Percentiles rank a stretch among this genome's conserved stretches.
Conservation (phyloP, 2,113 vertebrate genomes). For the Pseudonaja textilis region DNA sequence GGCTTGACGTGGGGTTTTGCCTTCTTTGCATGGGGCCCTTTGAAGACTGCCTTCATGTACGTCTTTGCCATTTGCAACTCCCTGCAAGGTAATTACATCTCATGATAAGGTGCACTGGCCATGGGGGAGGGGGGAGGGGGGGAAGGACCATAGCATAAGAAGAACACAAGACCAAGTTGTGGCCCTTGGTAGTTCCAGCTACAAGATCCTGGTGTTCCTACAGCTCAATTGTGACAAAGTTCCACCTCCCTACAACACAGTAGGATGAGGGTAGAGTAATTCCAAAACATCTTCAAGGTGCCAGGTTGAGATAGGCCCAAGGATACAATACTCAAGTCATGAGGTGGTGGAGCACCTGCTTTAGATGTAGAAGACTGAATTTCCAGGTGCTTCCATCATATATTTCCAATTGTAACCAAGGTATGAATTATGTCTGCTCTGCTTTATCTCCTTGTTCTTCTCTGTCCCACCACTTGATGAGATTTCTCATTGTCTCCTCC, state of each 20-base stretch:
- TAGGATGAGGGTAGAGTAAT: background rate
- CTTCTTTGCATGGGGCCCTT: constrained; percentile 80
- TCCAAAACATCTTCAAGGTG: background rate
- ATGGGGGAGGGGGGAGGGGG: too few relatives aligned
- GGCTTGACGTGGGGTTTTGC: constrained; percentile 85
- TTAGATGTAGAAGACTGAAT: background rate
- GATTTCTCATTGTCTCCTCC: background rate
- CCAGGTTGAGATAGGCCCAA: background rate
- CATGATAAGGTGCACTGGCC: background rate
- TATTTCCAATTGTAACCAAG: background rate
- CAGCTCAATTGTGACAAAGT: background rate
- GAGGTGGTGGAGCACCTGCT: background rate
- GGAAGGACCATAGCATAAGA: background rate
- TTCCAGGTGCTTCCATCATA: background rate
- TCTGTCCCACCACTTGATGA: background rate
- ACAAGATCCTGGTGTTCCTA: background rate
- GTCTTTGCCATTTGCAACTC: constrained; percentile 84
- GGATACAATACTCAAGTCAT: background rate
- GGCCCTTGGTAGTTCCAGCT: background rate
- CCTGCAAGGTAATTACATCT: constrained; percentile 82
- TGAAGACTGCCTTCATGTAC: constrained; percentile 75
- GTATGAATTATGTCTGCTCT: background rate
- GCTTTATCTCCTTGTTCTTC: background rate
- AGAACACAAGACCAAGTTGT: background rate
- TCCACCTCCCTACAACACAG: background rate